phyloP scores from a whole-genome alignment of 2,888 invertebrate genomes.

The Eilema caniola region DNA sequence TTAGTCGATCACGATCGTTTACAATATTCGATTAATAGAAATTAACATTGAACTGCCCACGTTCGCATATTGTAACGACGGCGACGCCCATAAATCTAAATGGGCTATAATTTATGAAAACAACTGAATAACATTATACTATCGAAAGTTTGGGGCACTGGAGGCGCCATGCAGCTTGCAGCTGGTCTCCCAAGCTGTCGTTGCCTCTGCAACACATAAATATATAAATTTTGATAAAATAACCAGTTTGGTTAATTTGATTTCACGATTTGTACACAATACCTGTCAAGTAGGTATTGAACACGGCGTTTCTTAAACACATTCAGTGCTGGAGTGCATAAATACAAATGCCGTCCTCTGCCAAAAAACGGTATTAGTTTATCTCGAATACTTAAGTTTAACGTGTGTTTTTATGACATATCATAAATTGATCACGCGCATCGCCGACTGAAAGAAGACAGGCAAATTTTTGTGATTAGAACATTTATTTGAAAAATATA shows the following conservation, averaged over 20 bases:
- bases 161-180: not conserved
- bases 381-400: not conserved
- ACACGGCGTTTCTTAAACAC: not conserved
- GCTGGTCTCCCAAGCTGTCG: not conserved
- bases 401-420: too few relatives aligned
- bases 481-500: too few relatives aligned
- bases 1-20: constrained; percentile 27
- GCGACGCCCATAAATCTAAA: constrained; percentile 8
- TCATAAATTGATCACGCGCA: too few relatives aligned
- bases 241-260: not conserved
- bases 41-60: constrained; percentile 10
- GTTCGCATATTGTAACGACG: constrained; percentile 7
- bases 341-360: not conserved
- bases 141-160: not conserved
- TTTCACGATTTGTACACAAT: not conserved
- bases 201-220: not conserved
- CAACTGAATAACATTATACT: not conserved
- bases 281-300: not conserved
- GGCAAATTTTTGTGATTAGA: too few relatives aligned
- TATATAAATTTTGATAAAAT: not conserved
- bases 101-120: not conserved
- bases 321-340: not conserved
- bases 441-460: not conserved
- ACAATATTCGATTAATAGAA: constrained; percentile 20
- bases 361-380: not conserved